Evolutionary conservation across 2,113 vertebrate genomes (phyloP).

Genomic region (Pholis gunnellus): DNA sequence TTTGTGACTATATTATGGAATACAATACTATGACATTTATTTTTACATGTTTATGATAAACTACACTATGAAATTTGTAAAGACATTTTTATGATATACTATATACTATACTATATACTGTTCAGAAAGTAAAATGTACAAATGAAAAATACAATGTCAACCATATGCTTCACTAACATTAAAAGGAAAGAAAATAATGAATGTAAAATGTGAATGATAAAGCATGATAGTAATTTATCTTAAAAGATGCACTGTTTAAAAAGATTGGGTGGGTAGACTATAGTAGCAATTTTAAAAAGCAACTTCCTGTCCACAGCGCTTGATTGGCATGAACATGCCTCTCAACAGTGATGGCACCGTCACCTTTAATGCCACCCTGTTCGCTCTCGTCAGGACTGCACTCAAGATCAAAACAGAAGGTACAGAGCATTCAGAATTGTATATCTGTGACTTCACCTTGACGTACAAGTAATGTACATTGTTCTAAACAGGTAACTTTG

Average conservation of each 20-base stretch:
- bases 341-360: conserved; percentile 97
- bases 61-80: no score
- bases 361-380: conserved; percentile 98
- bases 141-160: neutral
- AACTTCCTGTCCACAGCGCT: conserved; percentile 82
- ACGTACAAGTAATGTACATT: neutral
- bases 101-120: neutral
- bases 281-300: neutral
- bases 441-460: neutral
- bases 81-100: neutral
- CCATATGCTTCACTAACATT: neutral
- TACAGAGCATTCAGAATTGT: conserved; percentile 54
- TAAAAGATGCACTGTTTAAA: neutral
- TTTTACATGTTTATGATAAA: no score
- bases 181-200: neutral
- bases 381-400: conserved; percentile 95
- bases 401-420: conserved; percentile 99
- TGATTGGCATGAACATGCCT: conserved; percentile 99
- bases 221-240: neutral
- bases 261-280: neutral
- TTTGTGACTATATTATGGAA: no score
- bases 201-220: neutral
- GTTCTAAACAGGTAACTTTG: conserved; percentile 90
- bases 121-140: neutral
- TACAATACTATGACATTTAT: neutral